Evolutionary conservation across 2,888 invertebrate genomes (phyloP).

Genomic region (Aphodius sticticus): DNA sequence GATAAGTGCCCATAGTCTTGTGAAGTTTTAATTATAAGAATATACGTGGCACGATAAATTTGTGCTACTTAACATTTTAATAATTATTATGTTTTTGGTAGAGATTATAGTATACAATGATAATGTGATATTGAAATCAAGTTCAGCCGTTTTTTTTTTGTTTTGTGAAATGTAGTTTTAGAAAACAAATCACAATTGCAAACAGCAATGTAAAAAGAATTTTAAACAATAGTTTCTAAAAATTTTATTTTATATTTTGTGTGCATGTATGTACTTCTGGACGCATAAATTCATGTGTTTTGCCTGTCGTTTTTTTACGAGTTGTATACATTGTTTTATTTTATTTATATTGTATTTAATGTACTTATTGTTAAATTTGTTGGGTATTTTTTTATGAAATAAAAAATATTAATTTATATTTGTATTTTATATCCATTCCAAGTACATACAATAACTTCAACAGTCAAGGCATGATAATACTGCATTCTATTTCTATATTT

Average conservation of each 20-base stretch:
- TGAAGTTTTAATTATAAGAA: neutral
- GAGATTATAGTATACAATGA: neutral
- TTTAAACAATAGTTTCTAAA: neutral
- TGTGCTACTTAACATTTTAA: neutral
- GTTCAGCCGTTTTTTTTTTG: neutral
- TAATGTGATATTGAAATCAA: neutral
- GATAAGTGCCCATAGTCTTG: conserved; percentile 21
- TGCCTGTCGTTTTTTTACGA: neutral
- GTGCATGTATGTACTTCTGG: neutral
- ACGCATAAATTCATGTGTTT: neutral
- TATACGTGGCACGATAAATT: neutral
- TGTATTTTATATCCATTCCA: neutral
- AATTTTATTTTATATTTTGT: neutral
- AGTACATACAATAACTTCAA: neutral
- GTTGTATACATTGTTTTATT: conserved; percentile 13
- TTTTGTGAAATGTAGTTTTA: neutral
- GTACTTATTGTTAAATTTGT: conserved; percentile 21
- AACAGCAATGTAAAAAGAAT: neutral
- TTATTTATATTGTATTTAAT: conserved; percentile 19
- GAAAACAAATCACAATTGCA: neutral
- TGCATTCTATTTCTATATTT: too few relatives aligned
- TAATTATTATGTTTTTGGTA: neutral
- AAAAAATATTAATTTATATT: conserved; percentile 11
- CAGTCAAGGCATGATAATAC: neutral
- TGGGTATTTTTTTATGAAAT: conserved; percentile 8